Conservation (phyloP, 2,797 vertebrate species). For the Tragelaphus oryx region DNA sequence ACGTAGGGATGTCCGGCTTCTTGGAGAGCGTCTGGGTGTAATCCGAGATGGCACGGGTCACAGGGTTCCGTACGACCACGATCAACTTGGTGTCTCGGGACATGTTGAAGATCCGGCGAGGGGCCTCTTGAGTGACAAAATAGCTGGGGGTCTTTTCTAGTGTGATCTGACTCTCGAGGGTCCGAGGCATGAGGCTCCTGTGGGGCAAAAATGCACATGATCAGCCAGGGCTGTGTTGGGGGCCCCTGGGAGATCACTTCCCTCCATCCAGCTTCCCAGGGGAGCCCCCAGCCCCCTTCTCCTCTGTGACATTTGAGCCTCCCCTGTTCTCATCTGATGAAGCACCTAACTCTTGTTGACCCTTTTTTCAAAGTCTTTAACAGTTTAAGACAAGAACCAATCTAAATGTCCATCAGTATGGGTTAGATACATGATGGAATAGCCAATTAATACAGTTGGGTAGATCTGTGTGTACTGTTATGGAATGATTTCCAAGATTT, state of each 20-base stretch:
- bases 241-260: fast-evolving
- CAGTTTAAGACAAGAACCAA: background rate
- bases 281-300: too few species aligned
- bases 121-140: slow-evolving; percentile 94
- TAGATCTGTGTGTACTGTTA: background rate
- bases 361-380: background rate
- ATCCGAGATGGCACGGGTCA: slow-evolving; percentile 96
- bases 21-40: slow-evolving; percentile 98
- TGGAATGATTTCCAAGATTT: background rate
- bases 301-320: background rate
- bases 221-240: slow-evolving; percentile 6
- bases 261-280: background rate
- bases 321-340: background rate
- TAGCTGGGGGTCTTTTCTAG: slow-evolving; percentile 99
- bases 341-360: background rate
- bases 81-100: slow-evolving; percentile 93
- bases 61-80: slow-evolving; percentile 95
- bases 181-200: slow-evolving; percentile 96
- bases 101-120: slow-evolving; percentile 92
- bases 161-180: slow-evolving; percentile 93
- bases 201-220: background rate
- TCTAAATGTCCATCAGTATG: background rate
- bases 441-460: background rate
- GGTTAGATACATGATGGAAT: background rate
- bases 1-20: slow-evolving; percentile 95